These are phyloP conservation scores for Sebastolobus altivelis DNA, from an alignment of 2,797 vertebrate genomes.

Conservation along the genomic window DNA sequence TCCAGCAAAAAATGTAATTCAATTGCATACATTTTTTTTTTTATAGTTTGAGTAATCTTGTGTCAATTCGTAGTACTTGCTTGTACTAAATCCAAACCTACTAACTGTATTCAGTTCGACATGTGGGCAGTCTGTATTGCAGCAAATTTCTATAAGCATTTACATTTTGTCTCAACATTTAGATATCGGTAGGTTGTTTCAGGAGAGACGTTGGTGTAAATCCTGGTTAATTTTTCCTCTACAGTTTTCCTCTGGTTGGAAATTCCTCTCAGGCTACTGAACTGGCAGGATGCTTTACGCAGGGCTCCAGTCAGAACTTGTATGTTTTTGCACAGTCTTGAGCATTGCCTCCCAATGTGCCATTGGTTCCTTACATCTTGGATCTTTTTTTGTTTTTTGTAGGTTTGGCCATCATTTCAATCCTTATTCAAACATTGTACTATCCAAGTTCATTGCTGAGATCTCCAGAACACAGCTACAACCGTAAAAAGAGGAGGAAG, in stretches of 20 bases:
- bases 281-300: neutral
- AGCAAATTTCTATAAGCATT: neutral
- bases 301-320: conserved; percentile 1
- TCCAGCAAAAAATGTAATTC: neutral
- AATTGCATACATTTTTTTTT: neutral
- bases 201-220: neutral
- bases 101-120: neutral
- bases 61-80: neutral
- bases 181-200: neutral
- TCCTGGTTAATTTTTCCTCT: neutral
- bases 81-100: neutral
- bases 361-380: neutral
- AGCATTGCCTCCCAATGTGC: too few relatives aligned
- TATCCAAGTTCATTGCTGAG: too few relatives aligned
- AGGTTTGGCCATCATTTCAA: neutral
- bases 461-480: neutral
- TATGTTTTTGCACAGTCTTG: neutral
- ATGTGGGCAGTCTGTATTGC: neutral
- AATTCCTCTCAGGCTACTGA: neutral
- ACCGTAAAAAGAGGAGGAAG: neutral
- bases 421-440: neutral
- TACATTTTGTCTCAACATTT: neutral
- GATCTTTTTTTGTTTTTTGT: neutral
- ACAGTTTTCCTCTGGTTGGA: neutral
- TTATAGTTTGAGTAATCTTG: neutral